Conservation (phyloP, 2,888 invertebrate genomes). For the Emmelina monodactyla region DNA sequence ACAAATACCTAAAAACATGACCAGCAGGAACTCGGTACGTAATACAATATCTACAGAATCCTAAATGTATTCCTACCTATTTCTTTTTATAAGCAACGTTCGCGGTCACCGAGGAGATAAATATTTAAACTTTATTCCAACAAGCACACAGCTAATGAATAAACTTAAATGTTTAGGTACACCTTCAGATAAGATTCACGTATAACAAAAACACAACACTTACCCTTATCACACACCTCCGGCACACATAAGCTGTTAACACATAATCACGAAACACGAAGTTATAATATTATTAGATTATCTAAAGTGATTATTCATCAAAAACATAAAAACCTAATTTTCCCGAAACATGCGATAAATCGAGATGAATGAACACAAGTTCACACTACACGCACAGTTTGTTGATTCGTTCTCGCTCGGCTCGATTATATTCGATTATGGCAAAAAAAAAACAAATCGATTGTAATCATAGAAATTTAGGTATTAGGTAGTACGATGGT, state of each 20-base stretch:
- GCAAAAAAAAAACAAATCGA: too few species aligned
- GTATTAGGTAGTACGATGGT: too few species aligned
- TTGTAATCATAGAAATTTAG: too few species aligned
- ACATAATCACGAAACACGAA: slow-evolving; percentile 55
- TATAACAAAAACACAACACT: slow-evolving; percentile 29
- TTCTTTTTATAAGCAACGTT: slow-evolving; percentile 2
- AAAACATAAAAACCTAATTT: neutral
- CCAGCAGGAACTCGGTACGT: too few species aligned
- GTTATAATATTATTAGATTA: neutral
- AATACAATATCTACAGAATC: too few species aligned
- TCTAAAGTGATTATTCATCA: neutral
- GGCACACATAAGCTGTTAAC: slow-evolving; percentile 44
- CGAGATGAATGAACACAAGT: too few species aligned
- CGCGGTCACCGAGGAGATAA: slow-evolving; percentile 4
- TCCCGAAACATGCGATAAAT: too few species aligned
- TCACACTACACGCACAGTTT: too few species aligned
- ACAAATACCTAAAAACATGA: slow-evolving; percentile 14
- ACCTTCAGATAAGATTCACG: slow-evolving; percentile 25
- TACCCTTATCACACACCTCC: slow-evolving; percentile 55
- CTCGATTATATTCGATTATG: too few species aligned
- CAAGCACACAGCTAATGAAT: slow-evolving; percentile 19
- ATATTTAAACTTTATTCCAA: slow-evolving; percentile 16
- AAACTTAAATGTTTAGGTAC: slow-evolving; percentile 20
- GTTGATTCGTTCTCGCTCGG: too few species aligned
- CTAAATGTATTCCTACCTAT: too few species aligned